Conservation (phyloP, 2,888 invertebrate species). For the Pyrgus malvae region DNA sequence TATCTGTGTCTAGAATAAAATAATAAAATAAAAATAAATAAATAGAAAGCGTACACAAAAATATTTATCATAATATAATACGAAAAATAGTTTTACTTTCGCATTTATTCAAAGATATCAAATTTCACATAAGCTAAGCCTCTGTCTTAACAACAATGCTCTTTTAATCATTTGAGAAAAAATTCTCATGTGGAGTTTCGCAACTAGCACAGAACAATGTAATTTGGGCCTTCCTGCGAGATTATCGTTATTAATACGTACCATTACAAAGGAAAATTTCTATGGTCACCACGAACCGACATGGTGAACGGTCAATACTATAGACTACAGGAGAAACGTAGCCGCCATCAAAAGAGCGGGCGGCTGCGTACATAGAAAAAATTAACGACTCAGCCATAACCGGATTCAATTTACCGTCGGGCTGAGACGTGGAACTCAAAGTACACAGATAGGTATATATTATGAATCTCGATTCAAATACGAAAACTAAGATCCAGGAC, state of each 20-base stretch:
- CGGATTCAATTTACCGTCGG: slow-evolving; percentile 64
- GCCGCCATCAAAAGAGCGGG: slow-evolving; percentile 11
- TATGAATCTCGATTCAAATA: slow-evolving; percentile 29
- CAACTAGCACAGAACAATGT: background rate
- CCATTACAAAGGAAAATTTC: slow-evolving; percentile 23
- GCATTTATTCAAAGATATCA: too few species aligned
- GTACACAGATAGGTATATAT: slow-evolving; percentile 37
- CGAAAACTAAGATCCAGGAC: slow-evolving; percentile 38
- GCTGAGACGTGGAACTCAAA: slow-evolving; percentile 27
- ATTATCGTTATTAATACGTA: slow-evolving; percentile 24
- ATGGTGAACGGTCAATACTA: slow-evolving; percentile 19
- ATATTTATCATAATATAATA: too few species aligned
- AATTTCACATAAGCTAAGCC: too few species aligned
- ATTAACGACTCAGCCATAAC: slow-evolving; percentile 22
- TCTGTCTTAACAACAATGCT: too few species aligned
- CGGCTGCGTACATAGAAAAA: slow-evolving; percentile 13
- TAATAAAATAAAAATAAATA: too few species aligned
- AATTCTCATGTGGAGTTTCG: background rate
- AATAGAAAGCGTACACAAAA: too few species aligned
- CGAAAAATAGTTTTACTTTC: too few species aligned
- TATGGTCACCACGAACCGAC: slow-evolving; percentile 13
- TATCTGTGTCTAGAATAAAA: too few species aligned
- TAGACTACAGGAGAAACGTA: background rate
- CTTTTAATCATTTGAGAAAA: too few species aligned
- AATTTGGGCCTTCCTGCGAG: slow-evolving; percentile 14